phyloP scores from a whole-genome alignment of 2,888 invertebrate genomes.

The Macrosiphum euphorbiae region DNA sequence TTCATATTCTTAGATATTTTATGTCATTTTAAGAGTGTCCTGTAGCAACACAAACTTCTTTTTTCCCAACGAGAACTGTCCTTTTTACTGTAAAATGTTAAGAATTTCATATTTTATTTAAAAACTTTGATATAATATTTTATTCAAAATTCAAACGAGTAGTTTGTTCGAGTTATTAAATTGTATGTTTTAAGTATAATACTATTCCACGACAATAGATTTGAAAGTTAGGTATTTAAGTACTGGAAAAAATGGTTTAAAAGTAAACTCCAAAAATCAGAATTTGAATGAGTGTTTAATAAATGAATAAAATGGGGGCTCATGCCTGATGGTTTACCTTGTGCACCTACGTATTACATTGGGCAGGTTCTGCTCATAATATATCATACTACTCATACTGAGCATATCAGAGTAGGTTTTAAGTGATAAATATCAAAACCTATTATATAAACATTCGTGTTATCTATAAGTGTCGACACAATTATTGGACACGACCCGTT shows the following conservation, averaged over 20 bases:
- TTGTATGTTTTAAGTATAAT: neutral
- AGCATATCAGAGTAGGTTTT: no score
- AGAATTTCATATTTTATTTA: neutral
- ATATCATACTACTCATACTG: no score
- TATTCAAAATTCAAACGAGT: neutral
- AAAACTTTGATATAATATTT: neutral
- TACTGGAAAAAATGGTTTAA: neutral
- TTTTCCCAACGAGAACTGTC: neutral
- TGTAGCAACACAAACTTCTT: neutral
- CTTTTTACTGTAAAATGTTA: neutral
- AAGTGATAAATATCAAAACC: no score
- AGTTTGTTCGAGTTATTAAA: neutral
- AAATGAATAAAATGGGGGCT: neutral
- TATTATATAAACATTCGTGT: no score
- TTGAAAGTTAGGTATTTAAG: neutral
- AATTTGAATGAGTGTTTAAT: neutral
- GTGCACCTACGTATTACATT: no score
- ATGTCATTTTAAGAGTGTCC: neutral
- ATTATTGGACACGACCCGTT: no score
- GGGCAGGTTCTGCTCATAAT: no score
- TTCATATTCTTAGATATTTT: neutral
- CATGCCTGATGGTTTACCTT: neutral
- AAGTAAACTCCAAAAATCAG: neutral
- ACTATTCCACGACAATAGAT: neutral
- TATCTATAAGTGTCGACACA: no score